phyloP scores from a whole-genome alignment of 2,888 invertebrate species.

The Patella pellucida region DNA sequence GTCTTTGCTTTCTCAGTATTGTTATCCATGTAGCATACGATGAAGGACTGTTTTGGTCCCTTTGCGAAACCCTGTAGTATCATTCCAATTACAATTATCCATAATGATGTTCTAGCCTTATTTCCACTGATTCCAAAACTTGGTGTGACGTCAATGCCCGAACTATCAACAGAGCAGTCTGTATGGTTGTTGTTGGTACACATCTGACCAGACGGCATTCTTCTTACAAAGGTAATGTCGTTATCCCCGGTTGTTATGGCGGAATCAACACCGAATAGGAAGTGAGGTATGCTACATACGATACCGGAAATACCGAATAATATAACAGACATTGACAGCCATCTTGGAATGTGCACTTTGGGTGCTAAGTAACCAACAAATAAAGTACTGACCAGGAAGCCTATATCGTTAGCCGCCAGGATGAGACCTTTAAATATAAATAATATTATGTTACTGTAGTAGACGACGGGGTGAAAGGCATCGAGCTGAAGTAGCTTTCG shows the following conservation, averaged over 20 bases:
- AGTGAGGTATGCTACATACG: slow-evolving; percentile 44
- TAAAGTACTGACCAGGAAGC: slow-evolving; percentile 44
- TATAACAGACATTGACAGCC: slow-evolving; percentile 31
- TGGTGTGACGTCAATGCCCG: neutral
- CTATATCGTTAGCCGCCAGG: slow-evolving; percentile 59
- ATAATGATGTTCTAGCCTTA: slow-evolving; percentile 25
- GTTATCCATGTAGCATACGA: slow-evolving; percentile 39
- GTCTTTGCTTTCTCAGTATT: slow-evolving; percentile 39
- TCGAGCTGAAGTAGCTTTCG: too few relatives aligned
- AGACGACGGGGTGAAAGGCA: too few relatives aligned
- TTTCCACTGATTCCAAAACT: neutral
- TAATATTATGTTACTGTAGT: too few relatives aligned
- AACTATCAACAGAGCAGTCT: neutral
- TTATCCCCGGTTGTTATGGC: too few relatives aligned
- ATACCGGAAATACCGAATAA: slow-evolving; percentile 43
- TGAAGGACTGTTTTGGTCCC: slow-evolving; percentile 34
- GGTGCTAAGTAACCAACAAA: slow-evolving; percentile 42
- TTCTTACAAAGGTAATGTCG: too few relatives aligned
- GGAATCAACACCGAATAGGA: slow-evolving; percentile 20
- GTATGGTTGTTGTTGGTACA: neutral
- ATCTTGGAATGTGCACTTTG: slow-evolving; percentile 40
- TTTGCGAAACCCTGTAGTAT: slow-evolving; percentile 40
- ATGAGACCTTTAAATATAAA: slow-evolving; percentile 29
- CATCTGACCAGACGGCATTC: too few relatives aligned
- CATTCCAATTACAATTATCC: slow-evolving; percentile 38